phyloP scores from a whole-genome alignment of 2,113 vertebrate genomes.

The Oncorhynchus masou region DNA sequence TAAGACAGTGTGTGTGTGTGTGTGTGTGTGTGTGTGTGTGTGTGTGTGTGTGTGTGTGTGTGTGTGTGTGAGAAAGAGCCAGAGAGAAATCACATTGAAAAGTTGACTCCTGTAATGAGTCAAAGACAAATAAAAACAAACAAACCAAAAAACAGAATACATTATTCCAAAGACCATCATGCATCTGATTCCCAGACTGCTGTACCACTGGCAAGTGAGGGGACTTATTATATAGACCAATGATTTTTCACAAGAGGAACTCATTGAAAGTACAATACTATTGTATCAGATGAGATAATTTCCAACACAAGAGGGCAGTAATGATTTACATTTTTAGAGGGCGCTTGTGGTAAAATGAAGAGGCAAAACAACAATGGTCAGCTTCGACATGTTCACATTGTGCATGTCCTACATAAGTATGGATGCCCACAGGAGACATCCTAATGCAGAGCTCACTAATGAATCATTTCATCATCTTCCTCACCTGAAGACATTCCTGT shows the following conservation, averaged over 20 bases:
- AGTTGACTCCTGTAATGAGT: too few relatives aligned
- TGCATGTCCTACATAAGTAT: background rate
- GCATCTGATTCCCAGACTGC: too few relatives aligned
- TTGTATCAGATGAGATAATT: background rate
- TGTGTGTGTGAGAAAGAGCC: background rate
- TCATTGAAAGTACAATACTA: background rate
- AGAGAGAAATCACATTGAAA: background rate
- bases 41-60: background rate
- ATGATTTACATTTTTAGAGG: background rate
- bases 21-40: background rate
- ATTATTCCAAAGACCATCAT: background rate
- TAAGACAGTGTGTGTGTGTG: background rate
- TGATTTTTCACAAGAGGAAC: background rate
- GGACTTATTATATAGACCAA: background rate
- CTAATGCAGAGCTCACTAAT: background rate
- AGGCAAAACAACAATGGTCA: too few relatives aligned
- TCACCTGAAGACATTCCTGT: slow-evolving; percentile 93
- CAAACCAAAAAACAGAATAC: background rate
- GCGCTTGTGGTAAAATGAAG: background rate
- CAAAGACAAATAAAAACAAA: background rate
- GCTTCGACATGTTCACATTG: too few relatives aligned
- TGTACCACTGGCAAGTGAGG: background rate
- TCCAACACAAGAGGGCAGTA: slow-evolving; percentile 30
- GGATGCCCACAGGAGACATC: background rate
- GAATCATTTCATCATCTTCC: too few relatives aligned